A percentile compares a stretch with the other conserved stretches of the same genome.
These are phyloP conservation scores for Stegodyphus dumicola DNA, from an alignment of 1,140 invertebrate species.

Conservation along the genomic window DNA sequence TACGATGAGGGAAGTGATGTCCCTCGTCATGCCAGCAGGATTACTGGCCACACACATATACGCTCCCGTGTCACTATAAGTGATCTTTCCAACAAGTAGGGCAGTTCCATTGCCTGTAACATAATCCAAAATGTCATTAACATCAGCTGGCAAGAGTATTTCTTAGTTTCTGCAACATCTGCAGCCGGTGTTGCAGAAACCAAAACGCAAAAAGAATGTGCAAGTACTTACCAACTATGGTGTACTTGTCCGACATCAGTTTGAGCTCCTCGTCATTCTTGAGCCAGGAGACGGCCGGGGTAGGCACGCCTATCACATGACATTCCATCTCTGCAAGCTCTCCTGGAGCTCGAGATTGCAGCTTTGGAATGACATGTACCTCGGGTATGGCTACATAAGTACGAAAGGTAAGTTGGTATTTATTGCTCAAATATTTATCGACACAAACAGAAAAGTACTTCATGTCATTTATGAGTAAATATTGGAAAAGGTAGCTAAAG, in stretches of 20 bases:
- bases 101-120: conserved; percentile 75
- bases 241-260: conserved; percentile 73
- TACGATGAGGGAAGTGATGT: conserved; percentile 79
- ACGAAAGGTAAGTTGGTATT: background rate
- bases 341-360: conserved; percentile 76
- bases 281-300: conserved; percentile 75
- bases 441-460: too few relatives aligned
- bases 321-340: conserved; percentile 78
- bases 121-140: background rate
- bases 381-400: conserved; percentile 74
- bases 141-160: background rate
- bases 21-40: conserved; percentile 77
- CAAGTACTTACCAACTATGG: conserved; percentile 71
- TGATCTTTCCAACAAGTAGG: conserved; percentile 76
- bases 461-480: too few relatives aligned
- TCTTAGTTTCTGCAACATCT: background rate
- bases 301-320: conserved; percentile 77
- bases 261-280: conserved; percentile 79
- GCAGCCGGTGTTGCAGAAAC: too few relatives aligned
- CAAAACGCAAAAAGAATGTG: too few relatives aligned
- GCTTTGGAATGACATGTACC: conserved; percentile 77
- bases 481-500: too few relatives aligned
- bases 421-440: too few relatives aligned
- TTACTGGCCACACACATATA: conserved; percentile 83
- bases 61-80: conserved; percentile 80